Percentiles rank a stretch among this genome's conserved stretches.
These are phyloP conservation scores for Salarias fasciatus DNA, from an alignment of 2,797 vertebrate species.

Conservation along the genomic window DNA sequence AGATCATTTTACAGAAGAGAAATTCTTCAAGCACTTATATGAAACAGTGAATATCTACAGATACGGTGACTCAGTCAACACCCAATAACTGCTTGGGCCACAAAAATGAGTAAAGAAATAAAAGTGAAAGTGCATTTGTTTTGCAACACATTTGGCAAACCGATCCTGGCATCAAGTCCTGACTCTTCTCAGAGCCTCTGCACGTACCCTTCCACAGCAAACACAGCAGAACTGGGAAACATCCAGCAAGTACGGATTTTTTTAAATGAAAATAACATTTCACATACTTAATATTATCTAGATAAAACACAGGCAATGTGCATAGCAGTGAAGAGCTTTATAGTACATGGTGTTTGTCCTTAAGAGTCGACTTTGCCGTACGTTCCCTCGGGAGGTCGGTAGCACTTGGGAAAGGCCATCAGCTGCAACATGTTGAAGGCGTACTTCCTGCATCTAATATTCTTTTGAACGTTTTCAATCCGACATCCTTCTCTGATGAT, in stretches of 20 bases:
- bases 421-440: constrained; percentile 99
- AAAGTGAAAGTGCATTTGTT: constrained; percentile 46
- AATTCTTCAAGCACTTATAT: too few species aligned
- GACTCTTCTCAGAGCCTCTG: neutral
- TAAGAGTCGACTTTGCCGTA: constrained; percentile 97
- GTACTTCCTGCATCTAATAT: constrained; percentile 98
- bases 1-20: too few species aligned
- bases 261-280: constrained; percentile 8
- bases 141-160: constrained; percentile 17
- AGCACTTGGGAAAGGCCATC: constrained; percentile 98
- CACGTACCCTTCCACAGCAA: neutral
- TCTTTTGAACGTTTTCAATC: constrained; percentile 99
- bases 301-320: neutral
- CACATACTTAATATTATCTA: neutral
- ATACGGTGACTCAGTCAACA: neutral
- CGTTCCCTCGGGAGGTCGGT: constrained; percentile 96
- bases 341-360: constrained; percentile 41
- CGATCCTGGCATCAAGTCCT: neutral
- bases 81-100: neutral
- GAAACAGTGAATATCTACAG: neutral
- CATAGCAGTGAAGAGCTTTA: neutral
- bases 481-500: constrained; percentile 97
- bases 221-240: neutral
- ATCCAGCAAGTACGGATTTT: constrained; percentile 4
- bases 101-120: neutral